Evolutionary conservation across 2,113 vertebrate species (phyloP).

Genomic region (Scortum barcoo): DNA sequence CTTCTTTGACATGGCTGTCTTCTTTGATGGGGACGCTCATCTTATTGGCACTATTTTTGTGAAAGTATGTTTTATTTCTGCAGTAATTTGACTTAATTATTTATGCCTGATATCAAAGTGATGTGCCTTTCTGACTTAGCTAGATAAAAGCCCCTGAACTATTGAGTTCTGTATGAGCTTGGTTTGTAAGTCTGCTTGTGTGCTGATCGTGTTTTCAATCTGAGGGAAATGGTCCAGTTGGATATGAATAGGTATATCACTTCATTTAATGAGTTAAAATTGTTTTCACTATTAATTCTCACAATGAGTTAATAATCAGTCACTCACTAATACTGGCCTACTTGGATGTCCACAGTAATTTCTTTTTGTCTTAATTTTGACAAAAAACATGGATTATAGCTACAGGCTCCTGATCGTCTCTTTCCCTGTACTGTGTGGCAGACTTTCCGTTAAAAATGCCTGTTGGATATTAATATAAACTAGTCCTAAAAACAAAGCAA

Average conservation of each 20-base stretch:
- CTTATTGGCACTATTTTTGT: constrained; percentile 77
- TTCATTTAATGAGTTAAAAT: constrained; percentile 36
- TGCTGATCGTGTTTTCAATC: constrained; percentile 57
- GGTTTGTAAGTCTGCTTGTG: constrained; percentile 62
- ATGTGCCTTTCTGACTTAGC: constrained; percentile 86
- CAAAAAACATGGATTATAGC: constrained; percentile 26
- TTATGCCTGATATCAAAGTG: constrained; percentile 85
- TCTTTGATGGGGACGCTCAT: constrained; percentile 61
- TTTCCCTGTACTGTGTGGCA: constrained; percentile 22
- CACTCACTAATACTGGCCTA: constrained; percentile 15
- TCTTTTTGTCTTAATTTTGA: constrained; percentile 32
- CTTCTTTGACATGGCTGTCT: constrained; percentile 56
- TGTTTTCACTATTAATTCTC: constrained; percentile 31
- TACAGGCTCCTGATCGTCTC: constrained; percentile 4
- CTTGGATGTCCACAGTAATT: constrained; percentile 27
- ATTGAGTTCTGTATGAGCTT: constrained; percentile 69
- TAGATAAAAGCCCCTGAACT: constrained; percentile 70
- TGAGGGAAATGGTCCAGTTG: constrained; percentile 49
- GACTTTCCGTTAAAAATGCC: constrained; percentile 3
- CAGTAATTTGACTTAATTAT: constrained; percentile 80
- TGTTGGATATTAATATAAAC: constrained; percentile 2
- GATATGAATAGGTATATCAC: constrained; percentile 68
- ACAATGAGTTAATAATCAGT: constrained; percentile 26
- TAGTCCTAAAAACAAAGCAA: constrained; percentile 41
- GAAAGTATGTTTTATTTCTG: constrained; percentile 76